Evolutionary conservation across 2,888 invertebrate genomes (phyloP).

Genomic region (Caenorhabditis sp.): DNA sequence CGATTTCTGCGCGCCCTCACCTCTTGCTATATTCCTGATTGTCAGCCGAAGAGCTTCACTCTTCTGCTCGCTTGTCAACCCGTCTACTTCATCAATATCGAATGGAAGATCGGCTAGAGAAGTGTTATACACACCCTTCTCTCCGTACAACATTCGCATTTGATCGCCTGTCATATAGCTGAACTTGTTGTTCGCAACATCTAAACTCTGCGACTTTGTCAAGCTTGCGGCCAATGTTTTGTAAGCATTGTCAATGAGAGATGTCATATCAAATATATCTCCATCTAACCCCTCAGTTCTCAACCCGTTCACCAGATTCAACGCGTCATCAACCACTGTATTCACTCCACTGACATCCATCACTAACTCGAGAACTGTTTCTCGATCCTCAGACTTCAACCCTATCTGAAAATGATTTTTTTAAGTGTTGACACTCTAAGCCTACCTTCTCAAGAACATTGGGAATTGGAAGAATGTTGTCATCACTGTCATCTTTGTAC

Average conservation of each 20-base stretch:
- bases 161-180: slow-evolving; percentile 53
- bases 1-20: slow-evolving; percentile 21
- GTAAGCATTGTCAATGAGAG: slow-evolving; percentile 43
- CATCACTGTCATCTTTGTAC: slow-evolving; percentile 50
- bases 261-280: slow-evolving; percentile 51
- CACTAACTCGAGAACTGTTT: slow-evolving; percentile 52
- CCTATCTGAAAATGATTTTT: slow-evolving; percentile 28
- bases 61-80: slow-evolving; percentile 39
- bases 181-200: slow-evolving; percentile 48
- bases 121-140: slow-evolving; percentile 46
- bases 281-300: slow-evolving; percentile 42
- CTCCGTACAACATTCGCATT: slow-evolving; percentile 51
- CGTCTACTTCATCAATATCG: slow-evolving; percentile 49
- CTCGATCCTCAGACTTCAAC: slow-evolving; percentile 39
- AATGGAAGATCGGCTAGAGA: slow-evolving; percentile 47
- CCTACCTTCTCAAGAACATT: slow-evolving; percentile 46
- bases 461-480: slow-evolving; percentile 57
- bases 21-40: slow-evolving; percentile 23
- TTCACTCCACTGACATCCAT: slow-evolving; percentile 58
- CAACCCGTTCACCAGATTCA: slow-evolving; percentile 45
- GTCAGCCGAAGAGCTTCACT: slow-evolving; percentile 39
- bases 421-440: too few species aligned
- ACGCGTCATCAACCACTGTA: slow-evolving; percentile 56
- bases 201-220: slow-evolving; percentile 39
- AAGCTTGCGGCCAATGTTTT: slow-evolving; percentile 33